A percentile compares a stretch with the other conserved stretches of the same genome.
These are phyloP conservation scores for Oopsacas minuta DNA, from an alignment of 37 sponge, comb jelly and placozoan genomes.

Conservation along the genomic window DNA sequence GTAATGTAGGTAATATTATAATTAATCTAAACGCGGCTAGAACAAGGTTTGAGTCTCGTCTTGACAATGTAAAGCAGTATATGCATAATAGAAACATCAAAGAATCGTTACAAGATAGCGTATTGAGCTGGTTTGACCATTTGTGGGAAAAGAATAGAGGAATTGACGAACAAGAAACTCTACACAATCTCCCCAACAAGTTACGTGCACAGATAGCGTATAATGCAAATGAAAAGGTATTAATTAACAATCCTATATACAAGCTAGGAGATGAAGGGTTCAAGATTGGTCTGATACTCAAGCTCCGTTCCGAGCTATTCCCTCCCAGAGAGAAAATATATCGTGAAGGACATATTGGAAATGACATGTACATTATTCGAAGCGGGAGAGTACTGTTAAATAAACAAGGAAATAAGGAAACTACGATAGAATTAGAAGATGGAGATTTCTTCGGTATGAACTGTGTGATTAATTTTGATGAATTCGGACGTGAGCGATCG, in stretches of 20 bases:
- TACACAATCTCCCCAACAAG: conserved; percentile 77
- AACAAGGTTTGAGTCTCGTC: conserved; percentile 54
- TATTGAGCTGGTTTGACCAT: conserved; percentile 93
- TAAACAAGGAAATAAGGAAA: conserved; percentile 35
- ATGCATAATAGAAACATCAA: conserved; percentile 82
- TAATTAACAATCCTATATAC: conserved; percentile 26
- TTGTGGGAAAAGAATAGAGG: conserved; percentile 70
- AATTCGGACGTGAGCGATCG: conserved; percentile 69
- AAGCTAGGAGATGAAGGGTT: conserved; percentile 36
- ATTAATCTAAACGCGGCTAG: conserved; percentile 73
- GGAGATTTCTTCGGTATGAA: conserved; percentile 92
- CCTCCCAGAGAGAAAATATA: conserved; percentile 90
- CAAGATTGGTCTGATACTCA: conserved; percentile 77
- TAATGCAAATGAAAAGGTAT: conserved; percentile 78
- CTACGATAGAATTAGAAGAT: conserved; percentile 59
- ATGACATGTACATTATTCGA: conserved; percentile 91
- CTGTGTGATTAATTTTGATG: conserved; percentile 68
- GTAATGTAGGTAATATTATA: conserved; percentile 73
- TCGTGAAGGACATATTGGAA: conserved; percentile 81
- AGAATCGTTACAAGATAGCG: conserved; percentile 48
- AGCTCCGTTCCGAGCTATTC: conserved; percentile 69
- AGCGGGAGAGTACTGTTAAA: conserved; percentile 63
- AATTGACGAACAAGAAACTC: conserved; percentile 60
- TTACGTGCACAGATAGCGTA: conserved; percentile 86
- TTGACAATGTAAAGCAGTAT: conserved; percentile 89